Base-by-base conservation (phyloP, 2,797 vertebrate genomes). In the Falco peregrinus region DNA sequence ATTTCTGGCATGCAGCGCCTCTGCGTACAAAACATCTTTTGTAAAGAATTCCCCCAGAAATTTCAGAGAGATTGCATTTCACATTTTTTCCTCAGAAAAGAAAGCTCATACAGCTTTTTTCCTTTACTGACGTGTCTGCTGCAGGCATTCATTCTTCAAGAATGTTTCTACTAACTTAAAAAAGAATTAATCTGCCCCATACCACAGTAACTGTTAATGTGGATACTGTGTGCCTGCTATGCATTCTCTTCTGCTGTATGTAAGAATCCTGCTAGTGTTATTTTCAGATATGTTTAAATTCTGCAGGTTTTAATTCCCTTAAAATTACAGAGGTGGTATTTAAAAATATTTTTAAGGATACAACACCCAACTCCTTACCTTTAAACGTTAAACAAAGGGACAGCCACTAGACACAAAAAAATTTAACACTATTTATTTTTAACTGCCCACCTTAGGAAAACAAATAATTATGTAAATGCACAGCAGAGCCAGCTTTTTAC, bases 1-100 rank as follows among this genome's bases (percentile, higher is more conserved):
- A 97, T 97, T 91, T 97, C 94, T 96, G 96, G 84, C 95, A 91
- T 96, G 87, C 93, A 96, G 96, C 93, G 86, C 93, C 73, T 96
- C 94, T 79, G 91, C 5, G 54, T 95, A 97, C 70, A 97, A 96
- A 97, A 95, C 37, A 84, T 59, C 84, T 96, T 96, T 95, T 20
- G 37, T 85, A 90, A 88, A 96, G 92, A 97, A 97, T 94, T 97
- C 89, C 96, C 94, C 93, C 33, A 87, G 87, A 98, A 96, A 95
- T 96, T 93, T 80, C 84, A 87, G n/a, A 81, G 91, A 93, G 79
- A 91, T 90, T 94, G 90, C 63, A 79, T 96, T 97, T 89, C 56
- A 45, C 41, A 65, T 87, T 88, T 91, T 71, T 59, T 56, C 61
- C 54, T 59, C 59, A 95, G 91, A 96, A 68, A 59, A 56, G 83